Conservation (phyloP, 2,113 vertebrate genomes). For the Colaptes auratus region DNA sequence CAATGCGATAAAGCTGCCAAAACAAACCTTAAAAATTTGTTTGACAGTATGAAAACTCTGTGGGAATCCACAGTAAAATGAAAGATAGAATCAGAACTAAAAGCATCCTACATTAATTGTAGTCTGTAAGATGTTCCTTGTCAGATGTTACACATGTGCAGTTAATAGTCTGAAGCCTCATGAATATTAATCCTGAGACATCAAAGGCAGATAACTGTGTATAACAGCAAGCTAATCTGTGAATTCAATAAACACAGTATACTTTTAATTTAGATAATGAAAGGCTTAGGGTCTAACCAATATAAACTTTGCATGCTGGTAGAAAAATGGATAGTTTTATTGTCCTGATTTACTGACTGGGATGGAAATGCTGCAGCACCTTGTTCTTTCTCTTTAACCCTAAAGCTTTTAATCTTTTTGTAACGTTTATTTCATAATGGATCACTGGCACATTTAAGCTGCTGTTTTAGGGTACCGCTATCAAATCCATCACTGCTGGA, state of each 20-base stretch:
- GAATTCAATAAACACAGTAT: conserved; percentile 20
- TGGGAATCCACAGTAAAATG: neutral
- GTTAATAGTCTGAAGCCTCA: conserved; percentile 45
- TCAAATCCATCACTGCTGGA: neutral
- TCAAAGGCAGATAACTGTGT: neutral
- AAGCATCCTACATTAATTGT: neutral
- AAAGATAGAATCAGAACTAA: conserved; percentile 25
- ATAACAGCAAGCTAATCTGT: conserved; percentile 12
- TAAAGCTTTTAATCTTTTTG: neutral
- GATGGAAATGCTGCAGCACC: neutral
- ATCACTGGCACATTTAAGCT: neutral
- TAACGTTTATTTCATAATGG: neutral
- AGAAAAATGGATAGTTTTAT: neutral
- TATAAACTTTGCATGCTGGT: neutral
- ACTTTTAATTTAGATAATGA: conserved; percentile 66
- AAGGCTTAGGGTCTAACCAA: conserved; percentile 15
- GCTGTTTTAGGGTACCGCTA: neutral
- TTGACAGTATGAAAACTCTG: neutral
- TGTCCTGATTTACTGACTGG: conserved; percentile 11
- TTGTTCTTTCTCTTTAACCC: neutral
- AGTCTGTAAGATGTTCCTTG: neutral
- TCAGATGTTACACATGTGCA: conserved; percentile 1
- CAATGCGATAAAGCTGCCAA: neutral
- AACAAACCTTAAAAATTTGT: neutral
- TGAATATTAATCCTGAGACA: conserved; percentile 45